Evolutionary conservation across 2,888 invertebrate species (phyloP).

Genomic region (Pachydiplax longipennis): DNA sequence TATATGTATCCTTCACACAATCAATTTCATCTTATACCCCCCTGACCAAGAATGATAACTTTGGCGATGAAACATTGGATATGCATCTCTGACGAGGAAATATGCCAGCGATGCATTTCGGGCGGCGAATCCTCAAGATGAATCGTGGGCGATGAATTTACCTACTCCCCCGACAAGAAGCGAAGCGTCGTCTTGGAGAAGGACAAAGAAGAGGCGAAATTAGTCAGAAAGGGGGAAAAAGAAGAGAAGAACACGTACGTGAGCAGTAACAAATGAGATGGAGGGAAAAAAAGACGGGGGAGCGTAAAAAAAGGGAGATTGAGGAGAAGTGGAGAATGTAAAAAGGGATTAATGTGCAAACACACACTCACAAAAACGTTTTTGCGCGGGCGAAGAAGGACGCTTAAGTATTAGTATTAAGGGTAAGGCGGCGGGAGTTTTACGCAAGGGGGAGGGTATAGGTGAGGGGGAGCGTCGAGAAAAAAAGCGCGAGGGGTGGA

Average conservation of each 20-base stretch:
- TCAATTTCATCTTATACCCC: no score
- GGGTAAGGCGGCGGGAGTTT: not conserved
- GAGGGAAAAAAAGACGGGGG: not conserved
- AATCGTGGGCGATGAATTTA: no score
- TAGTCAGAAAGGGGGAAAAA: not conserved
- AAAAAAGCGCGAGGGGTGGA: not conserved
- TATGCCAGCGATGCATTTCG: no score
- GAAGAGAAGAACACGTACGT: not conserved
- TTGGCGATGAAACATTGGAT: no score
- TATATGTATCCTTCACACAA: no score
- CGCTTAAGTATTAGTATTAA: slow-evolving; percentile 30
- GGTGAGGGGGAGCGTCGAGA: not conserved
- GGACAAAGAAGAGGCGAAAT: not conserved
- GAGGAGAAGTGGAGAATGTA: not conserved
- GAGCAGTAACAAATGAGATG: not conserved
- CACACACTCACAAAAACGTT: slow-evolving; percentile 22
- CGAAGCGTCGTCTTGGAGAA: not conserved
- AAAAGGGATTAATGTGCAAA: slow-evolving; percentile 3
- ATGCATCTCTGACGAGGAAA: no score
- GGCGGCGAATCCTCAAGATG: no score
- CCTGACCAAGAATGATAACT: no score
- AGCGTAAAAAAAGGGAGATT: not conserved
- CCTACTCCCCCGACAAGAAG: no score
- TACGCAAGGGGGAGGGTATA: not conserved
- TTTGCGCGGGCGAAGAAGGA: not conserved